Evolutionary conservation across 1,140 invertebrate genomes (phyloP).

Genomic region (Protaetia brevitarsis): DNA sequence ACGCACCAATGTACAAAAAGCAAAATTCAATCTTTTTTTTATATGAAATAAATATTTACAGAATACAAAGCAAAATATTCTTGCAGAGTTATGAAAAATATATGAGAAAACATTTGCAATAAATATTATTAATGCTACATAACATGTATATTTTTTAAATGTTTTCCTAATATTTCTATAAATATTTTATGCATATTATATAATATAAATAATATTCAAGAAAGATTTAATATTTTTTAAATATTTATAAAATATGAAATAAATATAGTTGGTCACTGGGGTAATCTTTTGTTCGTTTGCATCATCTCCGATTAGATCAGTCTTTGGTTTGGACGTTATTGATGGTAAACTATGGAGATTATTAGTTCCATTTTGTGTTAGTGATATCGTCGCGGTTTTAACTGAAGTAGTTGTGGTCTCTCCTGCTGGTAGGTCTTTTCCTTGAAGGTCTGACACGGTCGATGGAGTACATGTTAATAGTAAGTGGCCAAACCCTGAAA

Average conservation of each 20-base stretch:
- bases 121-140: too few species aligned
- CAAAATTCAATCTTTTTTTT: too few species aligned
- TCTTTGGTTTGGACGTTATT: conserved; percentile 2
- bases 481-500: background rate
- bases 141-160: too few species aligned
- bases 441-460: background rate
- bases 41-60: too few species aligned
- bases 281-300: background rate
- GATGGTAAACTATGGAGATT: background rate
- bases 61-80: too few species aligned
- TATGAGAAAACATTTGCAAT: too few species aligned
- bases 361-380: background rate
- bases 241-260: background rate
- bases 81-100: too few species aligned
- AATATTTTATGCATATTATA: too few species aligned
- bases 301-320: background rate
- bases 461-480: background rate
- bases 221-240: too few species aligned
- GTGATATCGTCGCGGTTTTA: background rate
- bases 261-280: background rate
- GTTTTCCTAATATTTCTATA: too few species aligned
- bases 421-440: background rate
- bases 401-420: conserved; percentile 8
- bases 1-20: too few species aligned
- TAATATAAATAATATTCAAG: too few species aligned